Percentiles rank a stretch among this genome's conserved stretches.
These are phyloP conservation scores for Echinarachnius parma DNA, from an alignment of 53 echinoderm and acorn worm species.

Conservation along the genomic window DNA sequence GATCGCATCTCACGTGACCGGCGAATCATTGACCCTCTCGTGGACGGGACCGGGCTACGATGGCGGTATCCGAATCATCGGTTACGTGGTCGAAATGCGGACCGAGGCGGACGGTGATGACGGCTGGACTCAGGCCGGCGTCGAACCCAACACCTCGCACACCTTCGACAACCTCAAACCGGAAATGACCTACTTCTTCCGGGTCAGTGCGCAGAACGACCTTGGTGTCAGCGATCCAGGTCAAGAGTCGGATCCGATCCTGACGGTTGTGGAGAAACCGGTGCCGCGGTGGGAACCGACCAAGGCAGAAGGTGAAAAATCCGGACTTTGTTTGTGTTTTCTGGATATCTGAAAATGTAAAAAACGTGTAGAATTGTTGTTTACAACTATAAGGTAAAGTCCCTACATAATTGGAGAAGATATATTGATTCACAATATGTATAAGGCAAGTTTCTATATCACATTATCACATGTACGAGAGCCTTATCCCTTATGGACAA, in stretches of 20 bases:
- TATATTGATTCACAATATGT: too few relatives aligned
- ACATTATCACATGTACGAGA: too few relatives aligned
- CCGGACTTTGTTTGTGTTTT: neutral
- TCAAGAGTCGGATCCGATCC: slow-evolving; percentile 53
- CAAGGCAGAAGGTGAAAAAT: slow-evolving; percentile 24
- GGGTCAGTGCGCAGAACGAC: slow-evolving; percentile 85
- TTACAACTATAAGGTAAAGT: too few relatives aligned
- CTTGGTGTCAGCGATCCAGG: slow-evolving; percentile 83
- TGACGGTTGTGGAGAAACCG: slow-evolving; percentile 50
- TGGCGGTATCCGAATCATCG: slow-evolving; percentile 85
- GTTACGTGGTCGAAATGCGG: slow-evolving; percentile 80
- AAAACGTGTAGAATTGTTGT: too few relatives aligned
- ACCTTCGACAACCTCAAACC: slow-evolving; percentile 65
- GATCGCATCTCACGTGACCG: slow-evolving; percentile 62
- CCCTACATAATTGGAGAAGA: too few relatives aligned
- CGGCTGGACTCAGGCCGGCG: slow-evolving; percentile 55
- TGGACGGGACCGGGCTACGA: slow-evolving; percentile 92
- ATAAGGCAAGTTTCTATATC: too few relatives aligned
- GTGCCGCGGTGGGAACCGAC: too few relatives aligned
- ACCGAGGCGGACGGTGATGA: slow-evolving; percentile 40
- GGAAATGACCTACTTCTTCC: slow-evolving; percentile 83
- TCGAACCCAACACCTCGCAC: slow-evolving; percentile 68
- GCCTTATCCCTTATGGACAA: too few relatives aligned
- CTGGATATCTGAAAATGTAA: neutral
- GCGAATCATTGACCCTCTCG: slow-evolving; percentile 66